phyloP scores from a whole-genome alignment of 1,140 invertebrate species.

The Drosophila grimshawi region DNA sequence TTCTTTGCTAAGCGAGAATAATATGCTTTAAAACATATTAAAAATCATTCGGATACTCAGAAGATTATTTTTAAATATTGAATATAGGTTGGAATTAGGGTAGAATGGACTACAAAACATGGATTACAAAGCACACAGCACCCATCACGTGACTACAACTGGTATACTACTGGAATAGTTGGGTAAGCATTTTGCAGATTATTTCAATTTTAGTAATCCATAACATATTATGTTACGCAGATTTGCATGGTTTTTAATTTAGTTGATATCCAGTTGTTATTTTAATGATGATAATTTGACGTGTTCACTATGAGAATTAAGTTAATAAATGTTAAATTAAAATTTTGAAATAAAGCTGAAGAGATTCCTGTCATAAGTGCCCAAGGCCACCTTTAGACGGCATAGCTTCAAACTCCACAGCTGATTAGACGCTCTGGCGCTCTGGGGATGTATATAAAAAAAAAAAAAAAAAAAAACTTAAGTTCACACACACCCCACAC shows the following conservation, averaged over 20 bases:
- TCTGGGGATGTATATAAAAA: too few species aligned
- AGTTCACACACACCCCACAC: too few species aligned
- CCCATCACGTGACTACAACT: background rate
- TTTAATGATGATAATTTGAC: constrained; percentile 16
- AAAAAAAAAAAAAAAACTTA: too few species aligned
- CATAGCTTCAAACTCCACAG: too few species aligned
- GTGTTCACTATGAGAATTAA: background rate
- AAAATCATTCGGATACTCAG: too few species aligned
- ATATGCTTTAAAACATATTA: too few species aligned
- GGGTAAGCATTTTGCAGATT: background rate
- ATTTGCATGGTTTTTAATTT: constrained; percentile 35
- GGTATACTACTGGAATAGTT: constrained; percentile 19
- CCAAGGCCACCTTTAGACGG: too few species aligned
- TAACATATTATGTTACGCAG: background rate
- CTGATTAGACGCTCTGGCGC: too few species aligned
- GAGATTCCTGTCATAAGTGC: too few species aligned
- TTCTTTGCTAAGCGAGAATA: too few species aligned
- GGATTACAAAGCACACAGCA: constrained; percentile 18
- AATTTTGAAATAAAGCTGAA: background rate
- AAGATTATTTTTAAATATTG: constrained; percentile 7
- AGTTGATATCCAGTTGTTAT: constrained; percentile 12
- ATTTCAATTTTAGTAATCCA: background rate
- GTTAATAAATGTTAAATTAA: background rate
- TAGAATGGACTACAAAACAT: background rate
- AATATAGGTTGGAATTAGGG: constrained; percentile 43